phyloP scores from a whole-genome alignment of 2,797 vertebrate genomes.

The Tapera naevia region DNA sequence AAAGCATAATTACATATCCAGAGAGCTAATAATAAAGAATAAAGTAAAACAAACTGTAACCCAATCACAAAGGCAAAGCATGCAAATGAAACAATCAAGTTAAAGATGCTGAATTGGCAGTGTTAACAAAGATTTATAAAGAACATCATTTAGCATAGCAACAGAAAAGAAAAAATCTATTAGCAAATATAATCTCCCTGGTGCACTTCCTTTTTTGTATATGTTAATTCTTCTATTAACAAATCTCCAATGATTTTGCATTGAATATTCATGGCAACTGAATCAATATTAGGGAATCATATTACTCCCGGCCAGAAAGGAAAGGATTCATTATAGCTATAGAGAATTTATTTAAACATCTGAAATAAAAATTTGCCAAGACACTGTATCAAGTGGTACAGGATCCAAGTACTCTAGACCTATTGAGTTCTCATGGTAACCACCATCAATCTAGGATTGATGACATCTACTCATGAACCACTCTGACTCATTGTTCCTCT shows the following conservation, averaged over 20 bases:
- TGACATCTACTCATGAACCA: not conserved
- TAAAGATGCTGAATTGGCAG: slow-evolving; percentile 44
- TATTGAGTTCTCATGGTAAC: not conserved
- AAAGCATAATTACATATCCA: slow-evolving; percentile 41
- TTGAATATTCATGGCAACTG: slow-evolving; percentile 39
- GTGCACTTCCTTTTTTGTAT: slow-evolving; percentile 17
- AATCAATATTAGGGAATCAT: slow-evolving; percentile 45
- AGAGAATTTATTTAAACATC: not conserved
- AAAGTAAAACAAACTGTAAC: slow-evolving; percentile 48
- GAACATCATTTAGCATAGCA: not conserved
- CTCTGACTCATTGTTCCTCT: not conserved
- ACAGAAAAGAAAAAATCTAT: not conserved
- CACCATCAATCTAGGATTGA: not conserved
- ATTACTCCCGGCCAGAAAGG: not conserved
- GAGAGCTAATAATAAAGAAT: slow-evolving; percentile 13
- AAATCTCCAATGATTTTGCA: slow-evolving; percentile 41
- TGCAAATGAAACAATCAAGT: slow-evolving; percentile 36
- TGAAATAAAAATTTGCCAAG: not conserved
- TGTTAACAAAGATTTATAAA: slow-evolving; percentile 44
- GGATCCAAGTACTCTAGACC: not conserved
- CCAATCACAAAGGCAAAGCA: slow-evolving; percentile 38
- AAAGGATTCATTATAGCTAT: slow-evolving; percentile 9
- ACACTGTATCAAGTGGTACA: not conserved
- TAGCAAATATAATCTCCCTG: slow-evolving; percentile 53
- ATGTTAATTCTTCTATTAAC: slow-evolving; percentile 42